Evolutionary conservation across 2,888 invertebrate species (phyloP), one percentile per base, ranked within the genome.

Genomic region (Phaonia tiefii): DNA sequence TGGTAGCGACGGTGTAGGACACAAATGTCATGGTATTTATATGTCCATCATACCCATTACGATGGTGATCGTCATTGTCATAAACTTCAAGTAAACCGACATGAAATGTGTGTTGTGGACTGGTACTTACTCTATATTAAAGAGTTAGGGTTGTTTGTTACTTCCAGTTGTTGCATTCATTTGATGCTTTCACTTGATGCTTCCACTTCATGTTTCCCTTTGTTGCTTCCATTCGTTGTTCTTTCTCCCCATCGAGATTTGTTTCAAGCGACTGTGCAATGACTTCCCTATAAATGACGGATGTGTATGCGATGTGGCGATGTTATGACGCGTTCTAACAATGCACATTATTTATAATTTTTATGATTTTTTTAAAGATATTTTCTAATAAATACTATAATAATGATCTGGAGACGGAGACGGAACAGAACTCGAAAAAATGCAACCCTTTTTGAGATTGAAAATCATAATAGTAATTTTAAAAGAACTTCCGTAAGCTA

Each of bases 11-110:
- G 54, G 54, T 51, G 20, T 20, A 17, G 7, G 8, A 51, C 8
- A 25, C 13, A 54, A 31, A 8, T 31, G 8, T 5, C 31, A 31
- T 31, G 8, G 31, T 8, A 5, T 5, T 31, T 8, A 31, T 31
- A 31, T 31, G 31, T 8, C 31, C 31, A 31, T 31, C 3, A 31
- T 31, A 31, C 31, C 31, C 22, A 22, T 51, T 2, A 51, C 8
- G 17, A 51, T 20, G 8, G 8, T 17, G 17, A 25, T 25, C 54
- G 13, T 22, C 22, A 54, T 20, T 13, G 25, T 1, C 22, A 2
- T 13, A 1, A 22, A 54, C 54, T 54, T 54, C 54, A 54, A 54
- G 54, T 54, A 13, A 2, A 54, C 54, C 54, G 54, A 22, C n/a
- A 13, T 54, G 13, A 54, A 54, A 54, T 54, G 22, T 22, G 25